Conservation (phyloP, 2,888 invertebrate species). For the Beris chalybata region DNA sequence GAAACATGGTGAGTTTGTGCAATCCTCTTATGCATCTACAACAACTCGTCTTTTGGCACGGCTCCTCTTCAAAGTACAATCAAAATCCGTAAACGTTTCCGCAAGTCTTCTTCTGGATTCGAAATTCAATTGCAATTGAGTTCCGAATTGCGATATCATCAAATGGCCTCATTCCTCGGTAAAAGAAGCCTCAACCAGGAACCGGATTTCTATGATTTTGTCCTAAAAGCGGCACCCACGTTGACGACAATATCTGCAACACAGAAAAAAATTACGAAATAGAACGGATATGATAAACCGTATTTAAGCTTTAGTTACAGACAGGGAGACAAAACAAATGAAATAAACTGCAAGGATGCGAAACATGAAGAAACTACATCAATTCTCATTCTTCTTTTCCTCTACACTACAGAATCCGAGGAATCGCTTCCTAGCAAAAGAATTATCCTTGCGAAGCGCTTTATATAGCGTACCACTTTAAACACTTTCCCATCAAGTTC, state of each 20-base stretch:
- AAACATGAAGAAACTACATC: too few species aligned
- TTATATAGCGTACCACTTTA: too few species aligned
- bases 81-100: slow-evolving; percentile 7
- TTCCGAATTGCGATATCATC: slow-evolving; percentile 5
- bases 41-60: slow-evolving; percentile 6
- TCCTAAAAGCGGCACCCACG: background rate
- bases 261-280: background rate
- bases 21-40: slow-evolving; percentile 19
- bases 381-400: too few species aligned
- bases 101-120: slow-evolving; percentile 11
- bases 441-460: too few species aligned
- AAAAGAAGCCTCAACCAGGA: too few species aligned
- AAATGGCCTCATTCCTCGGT: slow-evolving; percentile 26
- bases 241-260: background rate
- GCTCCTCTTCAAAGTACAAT: slow-evolving; percentile 20
- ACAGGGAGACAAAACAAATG: too few species aligned
- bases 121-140: slow-evolving; percentile 24
- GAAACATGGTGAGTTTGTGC: slow-evolving; percentile 32
- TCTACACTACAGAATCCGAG: too few species aligned
- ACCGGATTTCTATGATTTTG: too few species aligned
- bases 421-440: too few species aligned
- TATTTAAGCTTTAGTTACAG: background rate
- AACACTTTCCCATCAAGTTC: too few species aligned
- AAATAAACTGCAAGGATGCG: too few species aligned
- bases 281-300: background rate